Conservation (phyloP, 2,888 invertebrate species). For the Formica aserva region DNA sequence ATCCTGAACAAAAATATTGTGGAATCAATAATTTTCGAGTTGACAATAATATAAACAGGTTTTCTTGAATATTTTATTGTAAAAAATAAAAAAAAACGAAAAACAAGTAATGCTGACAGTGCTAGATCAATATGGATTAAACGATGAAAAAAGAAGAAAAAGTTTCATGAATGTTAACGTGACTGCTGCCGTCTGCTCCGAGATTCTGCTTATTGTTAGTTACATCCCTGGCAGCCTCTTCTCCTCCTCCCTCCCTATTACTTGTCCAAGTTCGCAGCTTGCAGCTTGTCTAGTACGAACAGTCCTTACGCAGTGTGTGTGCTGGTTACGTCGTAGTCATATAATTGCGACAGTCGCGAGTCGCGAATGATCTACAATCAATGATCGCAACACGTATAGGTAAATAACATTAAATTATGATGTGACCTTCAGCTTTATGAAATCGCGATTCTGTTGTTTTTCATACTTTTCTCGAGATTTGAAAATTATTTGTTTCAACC, state of each 20-base stretch:
- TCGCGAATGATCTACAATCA: background rate
- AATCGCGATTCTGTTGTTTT: background rate
- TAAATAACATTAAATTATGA: background rate
- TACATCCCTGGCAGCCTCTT: conserved; percentile 9
- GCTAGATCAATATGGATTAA: background rate
- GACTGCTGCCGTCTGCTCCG: background rate
- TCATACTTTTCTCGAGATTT: background rate
- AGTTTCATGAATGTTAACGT: background rate
- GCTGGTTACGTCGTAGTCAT: background rate
- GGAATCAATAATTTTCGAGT: background rate
- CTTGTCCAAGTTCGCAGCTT: conserved; percentile 13
- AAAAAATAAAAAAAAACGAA: background rate
- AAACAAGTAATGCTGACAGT: background rate
- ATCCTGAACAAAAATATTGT: background rate
- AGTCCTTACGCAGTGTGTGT: background rate
- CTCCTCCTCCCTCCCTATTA: background rate
- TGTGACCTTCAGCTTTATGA: background rate
- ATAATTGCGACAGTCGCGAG: background rate
- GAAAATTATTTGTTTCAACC: background rate
- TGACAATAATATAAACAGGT: background rate
- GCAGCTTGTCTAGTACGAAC: background rate
- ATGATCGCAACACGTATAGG: background rate
- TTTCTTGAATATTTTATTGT: background rate
- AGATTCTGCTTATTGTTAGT: background rate
- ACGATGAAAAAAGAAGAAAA: background rate